These are phyloP conservation scores for Amiota mariae DNA, from an alignment of 2,888 invertebrate genomes.

Conservation along the genomic window DNA sequence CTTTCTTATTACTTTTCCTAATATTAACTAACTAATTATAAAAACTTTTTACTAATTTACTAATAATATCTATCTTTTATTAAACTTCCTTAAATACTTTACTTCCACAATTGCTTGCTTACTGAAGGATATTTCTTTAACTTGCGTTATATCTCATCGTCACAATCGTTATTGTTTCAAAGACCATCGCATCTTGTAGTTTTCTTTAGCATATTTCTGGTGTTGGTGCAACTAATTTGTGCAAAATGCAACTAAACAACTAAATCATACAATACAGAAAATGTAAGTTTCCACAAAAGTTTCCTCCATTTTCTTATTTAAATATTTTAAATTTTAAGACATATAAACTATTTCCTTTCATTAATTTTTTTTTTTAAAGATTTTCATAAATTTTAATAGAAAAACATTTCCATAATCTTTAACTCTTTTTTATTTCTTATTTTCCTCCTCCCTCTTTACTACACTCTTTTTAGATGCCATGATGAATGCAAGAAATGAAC, in stretches of 20 bases:
- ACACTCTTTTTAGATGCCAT: neutral
- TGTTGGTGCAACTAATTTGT: conserved; percentile 21
- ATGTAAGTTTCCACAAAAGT: neutral
- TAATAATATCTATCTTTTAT: neutral
- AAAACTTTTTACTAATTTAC: neutral
- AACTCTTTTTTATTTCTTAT: too few relatives aligned
- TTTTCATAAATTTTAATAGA: too few relatives aligned
- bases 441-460: neutral
- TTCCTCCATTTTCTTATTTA: neutral
- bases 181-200: conserved; percentile 4
- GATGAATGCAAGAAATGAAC: neutral
- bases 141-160: conserved; percentile 17
- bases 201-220: conserved; percentile 9
- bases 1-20: neutral
- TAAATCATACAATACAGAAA: neutral
- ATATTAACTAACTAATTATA: neutral
- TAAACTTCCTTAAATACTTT: neutral
- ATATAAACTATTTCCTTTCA: too few relatives aligned
- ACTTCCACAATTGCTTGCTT: conserved; percentile 16
- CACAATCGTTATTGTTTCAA: neutral
- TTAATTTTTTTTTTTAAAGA: too few relatives aligned
- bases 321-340: too few relatives aligned
- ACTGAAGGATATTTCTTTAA: conserved; percentile 20
- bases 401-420: too few relatives aligned
- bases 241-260: conserved; percentile 9